Evolutionary conservation across 2,113 vertebrate species (phyloP).

Genomic region (Protobothrops flavoviridis): DNA sequence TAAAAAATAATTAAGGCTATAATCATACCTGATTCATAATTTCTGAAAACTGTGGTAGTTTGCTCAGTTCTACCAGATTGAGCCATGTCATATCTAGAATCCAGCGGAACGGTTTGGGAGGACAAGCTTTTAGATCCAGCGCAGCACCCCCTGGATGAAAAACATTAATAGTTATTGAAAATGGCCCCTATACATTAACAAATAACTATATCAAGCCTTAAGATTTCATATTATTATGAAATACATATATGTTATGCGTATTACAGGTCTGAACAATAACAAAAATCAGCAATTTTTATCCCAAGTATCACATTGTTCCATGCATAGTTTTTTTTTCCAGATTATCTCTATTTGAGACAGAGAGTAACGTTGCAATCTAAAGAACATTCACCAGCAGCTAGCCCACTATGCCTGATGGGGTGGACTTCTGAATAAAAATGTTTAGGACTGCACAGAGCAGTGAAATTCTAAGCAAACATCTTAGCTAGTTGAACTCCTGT

Average conservation of each 20-base stretch:
- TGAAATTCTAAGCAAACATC: not conserved
- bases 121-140: conserved; percentile 76
- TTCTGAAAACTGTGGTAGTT: conserved; percentile 71
- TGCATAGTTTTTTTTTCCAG: not conserved
- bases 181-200: not conserved
- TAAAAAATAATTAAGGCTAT: conserved; percentile 8
- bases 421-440: not conserved
- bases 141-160: conserved; percentile 71
- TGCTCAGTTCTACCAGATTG: conserved; percentile 76
- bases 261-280: not conserved
- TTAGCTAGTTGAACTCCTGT: not conserved
- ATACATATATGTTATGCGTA: not conserved
- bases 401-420: not conserved
- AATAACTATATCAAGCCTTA: not conserved
- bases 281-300: not conserved
- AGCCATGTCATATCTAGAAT: conserved; percentile 77
- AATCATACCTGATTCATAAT: conserved; percentile 75
- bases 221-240: conserved; percentile 1
- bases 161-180: not conserved
- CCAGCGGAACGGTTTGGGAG: conserved; percentile 72
- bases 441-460: not conserved
- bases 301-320: not conserved
- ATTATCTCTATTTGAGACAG: not conserved
- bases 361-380: not conserved
- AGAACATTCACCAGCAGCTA: not conserved